A percentile compares a stretch with the other conserved stretches of the same genome.
These are phyloP conservation scores for Drosophila sucinea DNA, from an alignment of 1,140 invertebrate species.

Conservation along the genomic window DNA sequence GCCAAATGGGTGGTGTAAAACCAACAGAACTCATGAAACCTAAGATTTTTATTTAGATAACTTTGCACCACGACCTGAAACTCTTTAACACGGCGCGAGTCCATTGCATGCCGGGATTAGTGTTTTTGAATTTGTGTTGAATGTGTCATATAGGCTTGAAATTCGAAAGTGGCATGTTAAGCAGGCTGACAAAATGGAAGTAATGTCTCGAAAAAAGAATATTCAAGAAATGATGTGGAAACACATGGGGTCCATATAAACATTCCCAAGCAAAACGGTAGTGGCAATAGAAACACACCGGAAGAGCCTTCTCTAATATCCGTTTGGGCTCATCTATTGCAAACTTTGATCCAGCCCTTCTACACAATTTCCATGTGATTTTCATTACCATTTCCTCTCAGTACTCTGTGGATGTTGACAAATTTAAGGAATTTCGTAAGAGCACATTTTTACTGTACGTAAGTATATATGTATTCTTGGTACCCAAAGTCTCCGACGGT, in stretches of 20 bases:
- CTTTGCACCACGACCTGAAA: background rate
- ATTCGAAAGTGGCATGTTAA: slow-evolving; percentile 15
- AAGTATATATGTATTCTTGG: slow-evolving; percentile 9
- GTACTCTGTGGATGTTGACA: slow-evolving; percentile 9
- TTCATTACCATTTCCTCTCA: slow-evolving; percentile 19
- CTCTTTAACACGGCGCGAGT: slow-evolving; percentile 1
- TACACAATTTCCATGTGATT: slow-evolving; percentile 9
- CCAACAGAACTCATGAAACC: too few relatives aligned
- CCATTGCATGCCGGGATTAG: slow-evolving; percentile 4
- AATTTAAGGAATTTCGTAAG: slow-evolving; percentile 14
- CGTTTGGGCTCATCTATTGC: background rate
- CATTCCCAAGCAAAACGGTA: slow-evolving; percentile 14
- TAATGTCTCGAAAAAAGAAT: slow-evolving; percentile 7
- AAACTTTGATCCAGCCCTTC: slow-evolving; percentile 12
- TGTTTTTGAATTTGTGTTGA: slow-evolving; percentile 9
- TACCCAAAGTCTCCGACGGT: slow-evolving; percentile 22
- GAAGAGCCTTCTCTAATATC: slow-evolving; percentile 8
- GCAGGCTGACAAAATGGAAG: slow-evolving; percentile 3
- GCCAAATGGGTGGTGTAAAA: too few relatives aligned
- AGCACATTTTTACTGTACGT: slow-evolving; percentile 6
- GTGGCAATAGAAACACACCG: slow-evolving; percentile 11
- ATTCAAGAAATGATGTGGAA: slow-evolving; percentile 12
- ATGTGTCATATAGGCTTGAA: slow-evolving; percentile 1
- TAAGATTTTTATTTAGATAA: too few relatives aligned
- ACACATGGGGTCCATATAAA: slow-evolving; percentile 9